A percentile compares a stretch with the other conserved stretches of the same genome.
These are phyloP conservation scores for Hephaestus fuliginosus DNA, from an alignment of 2,797 vertebrate genomes.

Conservation along the genomic window DNA sequence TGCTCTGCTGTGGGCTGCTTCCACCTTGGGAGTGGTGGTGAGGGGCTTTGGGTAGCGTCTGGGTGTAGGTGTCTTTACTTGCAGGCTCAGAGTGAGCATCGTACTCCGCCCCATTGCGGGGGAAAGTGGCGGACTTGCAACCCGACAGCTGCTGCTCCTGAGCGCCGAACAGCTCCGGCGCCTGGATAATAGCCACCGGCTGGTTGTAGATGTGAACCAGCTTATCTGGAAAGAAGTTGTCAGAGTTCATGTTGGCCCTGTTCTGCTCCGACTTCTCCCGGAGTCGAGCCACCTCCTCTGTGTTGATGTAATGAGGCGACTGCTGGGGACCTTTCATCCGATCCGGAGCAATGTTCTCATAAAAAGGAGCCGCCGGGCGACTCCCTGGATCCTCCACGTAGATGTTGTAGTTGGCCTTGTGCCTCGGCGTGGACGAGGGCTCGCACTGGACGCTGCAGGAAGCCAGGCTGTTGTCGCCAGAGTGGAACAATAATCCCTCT, in stretches of 20 bases:
- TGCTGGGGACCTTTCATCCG: slow-evolving; percentile 79
- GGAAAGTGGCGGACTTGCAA: slow-evolving; percentile 92
- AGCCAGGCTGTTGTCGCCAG: slow-evolving; percentile 85
- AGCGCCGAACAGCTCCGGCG: slow-evolving; percentile 88
- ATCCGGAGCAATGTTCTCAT: slow-evolving; percentile 81
- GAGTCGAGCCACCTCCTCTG: slow-evolving; percentile 81
- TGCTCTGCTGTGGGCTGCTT: slow-evolving; percentile 79
- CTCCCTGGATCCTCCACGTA: slow-evolving; percentile 90
- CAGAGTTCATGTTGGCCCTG: slow-evolving; percentile 82
- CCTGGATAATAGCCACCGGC: slow-evolving; percentile 91
- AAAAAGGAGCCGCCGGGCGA: slow-evolving; percentile 81
- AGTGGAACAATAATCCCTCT: slow-evolving; percentile 85
- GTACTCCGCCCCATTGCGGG: slow-evolving; percentile 90
- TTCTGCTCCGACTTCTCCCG: slow-evolving; percentile 86
- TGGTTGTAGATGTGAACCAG: slow-evolving; percentile 92
- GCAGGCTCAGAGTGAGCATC: slow-evolving; percentile 87
- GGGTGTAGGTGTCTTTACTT: slow-evolving; percentile 88
- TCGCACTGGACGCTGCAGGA: slow-evolving; percentile 85
- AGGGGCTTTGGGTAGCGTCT: slow-evolving; percentile 91
- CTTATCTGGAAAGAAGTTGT: slow-evolving; percentile 88
- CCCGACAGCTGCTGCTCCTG: slow-evolving; percentile 85
- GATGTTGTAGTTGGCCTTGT: slow-evolving; percentile 91
- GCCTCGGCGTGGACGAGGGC: slow-evolving; percentile 83
- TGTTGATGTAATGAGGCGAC: slow-evolving; percentile 82
- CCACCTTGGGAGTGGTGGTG: slow-evolving; percentile 83